Evolutionary conservation across 1,140 invertebrate species (phyloP), one percentile per base, ranked within the genome.

Genomic region (Solenopsis invicta): DNA sequence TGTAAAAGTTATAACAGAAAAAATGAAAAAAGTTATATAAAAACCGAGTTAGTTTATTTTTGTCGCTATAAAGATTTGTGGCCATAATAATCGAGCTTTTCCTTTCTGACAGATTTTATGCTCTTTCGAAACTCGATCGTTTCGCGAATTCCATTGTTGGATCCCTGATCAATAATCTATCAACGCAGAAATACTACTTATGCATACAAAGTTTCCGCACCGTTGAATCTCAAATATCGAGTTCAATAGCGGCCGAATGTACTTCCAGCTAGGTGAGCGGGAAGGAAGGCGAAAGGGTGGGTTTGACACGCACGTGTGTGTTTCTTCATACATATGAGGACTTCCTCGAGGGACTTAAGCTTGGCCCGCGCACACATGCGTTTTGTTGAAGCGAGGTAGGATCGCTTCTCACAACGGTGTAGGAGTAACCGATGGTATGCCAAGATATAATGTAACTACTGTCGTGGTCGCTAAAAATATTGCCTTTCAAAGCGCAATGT

Each of bases 271-370:
- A 29, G 78, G 76, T 90, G 54, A 90, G 78, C 89, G 71, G 82
- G 75, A 86, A 86, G 82, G 64, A 91, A 88, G 77, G 89, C 82
- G 89, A 90, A 91, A 91, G 89, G 89, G 89, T 91, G 34, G 21
- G 89, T 90, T 91, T 84, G 76, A 82, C 71, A 90, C 89, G 89
- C 89, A 48, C 9, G 54, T 71, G 82, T 29, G 62, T 59, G 81
- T 84, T 21, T 75, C 34, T 87, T 2, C 52, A 69, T 50, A 13
- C 21, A 69, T 50, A 13, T 18, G 29, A 29, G 29, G 29, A 24
- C 0, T 78, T 90, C 80, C 2, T 81, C 45, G 54, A 59, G 21
- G 37, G 24, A 34, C 24, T 59, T 59, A 69, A 69, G 18, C 41
- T 50, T 13, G 21, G 41, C 24, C 3, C 29, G 48, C 34, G 48